Evolutionary conservation across 2,797 vertebrate genomes (phyloP).

Genomic region (Tenualosa ilisha): DNA sequence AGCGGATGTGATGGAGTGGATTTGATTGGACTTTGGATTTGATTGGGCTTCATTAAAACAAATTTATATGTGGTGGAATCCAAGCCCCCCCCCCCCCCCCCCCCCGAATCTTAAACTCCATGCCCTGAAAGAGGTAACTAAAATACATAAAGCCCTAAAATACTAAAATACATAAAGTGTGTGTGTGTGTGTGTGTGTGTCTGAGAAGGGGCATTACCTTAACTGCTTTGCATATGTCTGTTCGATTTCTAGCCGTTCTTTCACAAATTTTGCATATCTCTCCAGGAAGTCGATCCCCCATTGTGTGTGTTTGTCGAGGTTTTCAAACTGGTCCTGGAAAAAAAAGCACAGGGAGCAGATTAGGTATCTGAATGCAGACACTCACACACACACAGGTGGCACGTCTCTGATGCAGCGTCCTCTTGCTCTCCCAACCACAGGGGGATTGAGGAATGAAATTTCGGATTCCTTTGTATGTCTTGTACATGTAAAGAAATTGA

Average conservation of each 20-base stretch:
- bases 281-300: slow-evolving; percentile 99
- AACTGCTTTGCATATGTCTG: slow-evolving; percentile 97
- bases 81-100: too few relatives aligned
- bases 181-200: background rate
- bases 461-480: too few relatives aligned
- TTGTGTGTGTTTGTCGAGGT: slow-evolving; percentile 97
- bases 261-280: slow-evolving; percentile 97
- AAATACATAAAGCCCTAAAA: too few relatives aligned
- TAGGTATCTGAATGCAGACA: background rate
- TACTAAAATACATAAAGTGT: too few relatives aligned
- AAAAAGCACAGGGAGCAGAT: slow-evolving; percentile 46
- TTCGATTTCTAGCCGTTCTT: slow-evolving; percentile 97
- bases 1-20: background rate
- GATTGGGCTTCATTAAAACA: background rate
- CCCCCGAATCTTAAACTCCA: too few relatives aligned
- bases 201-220: slow-evolving; percentile 73
- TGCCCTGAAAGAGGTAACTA: too few relatives aligned
- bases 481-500: too few relatives aligned
- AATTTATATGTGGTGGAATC: background rate
- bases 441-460: too few relatives aligned
- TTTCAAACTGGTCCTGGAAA: slow-evolving; percentile 95
- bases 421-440: too few relatives aligned
- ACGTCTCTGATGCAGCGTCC: too few relatives aligned
- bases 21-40: background rate
- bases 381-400: background rate